Conservation (phyloP, 2,888 invertebrate species). For the Empis livida region DNA sequence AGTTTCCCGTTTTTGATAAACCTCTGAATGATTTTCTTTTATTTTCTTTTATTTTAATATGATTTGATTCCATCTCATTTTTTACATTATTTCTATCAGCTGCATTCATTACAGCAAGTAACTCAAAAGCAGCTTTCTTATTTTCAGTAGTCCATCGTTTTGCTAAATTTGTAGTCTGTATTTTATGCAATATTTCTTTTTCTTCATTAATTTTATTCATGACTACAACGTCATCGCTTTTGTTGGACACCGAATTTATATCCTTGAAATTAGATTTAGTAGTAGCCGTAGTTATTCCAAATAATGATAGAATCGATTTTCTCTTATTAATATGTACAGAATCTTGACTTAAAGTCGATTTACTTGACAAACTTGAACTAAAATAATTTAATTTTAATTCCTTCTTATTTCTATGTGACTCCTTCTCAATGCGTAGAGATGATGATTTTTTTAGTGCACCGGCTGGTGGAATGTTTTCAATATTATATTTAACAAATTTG, state of each 20-base stretch:
- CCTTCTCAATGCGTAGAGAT: not conserved
- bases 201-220: not conserved
- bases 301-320: constrained; percentile 27
- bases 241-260: not conserved
- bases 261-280: not conserved
- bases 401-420: not conserved
- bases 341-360: constrained; percentile 18
- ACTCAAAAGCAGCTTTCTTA: constrained; percentile 31
- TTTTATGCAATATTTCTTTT: constrained; percentile 9
- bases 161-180: constrained; percentile 17
- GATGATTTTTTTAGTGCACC: not conserved
- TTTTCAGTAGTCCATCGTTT: constrained; percentile 31
- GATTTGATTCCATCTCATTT: not conserved
- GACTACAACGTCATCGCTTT: not conserved
- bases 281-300: constrained; percentile 19
- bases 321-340: constrained; percentile 24
- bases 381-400: constrained; percentile 12
- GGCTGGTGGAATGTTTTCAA: constrained; percentile 18
- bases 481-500: constrained; percentile 23
- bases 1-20: no score
- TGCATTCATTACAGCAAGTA: constrained; percentile 33
- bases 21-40: not conserved
- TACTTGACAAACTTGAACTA: constrained; percentile 26
- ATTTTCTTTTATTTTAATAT: not conserved
- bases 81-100: constrained; percentile 14